Evolutionary conservation across 2,113 vertebrate genomes (phyloP).

Genomic region (Myotis brandtii): DNA sequence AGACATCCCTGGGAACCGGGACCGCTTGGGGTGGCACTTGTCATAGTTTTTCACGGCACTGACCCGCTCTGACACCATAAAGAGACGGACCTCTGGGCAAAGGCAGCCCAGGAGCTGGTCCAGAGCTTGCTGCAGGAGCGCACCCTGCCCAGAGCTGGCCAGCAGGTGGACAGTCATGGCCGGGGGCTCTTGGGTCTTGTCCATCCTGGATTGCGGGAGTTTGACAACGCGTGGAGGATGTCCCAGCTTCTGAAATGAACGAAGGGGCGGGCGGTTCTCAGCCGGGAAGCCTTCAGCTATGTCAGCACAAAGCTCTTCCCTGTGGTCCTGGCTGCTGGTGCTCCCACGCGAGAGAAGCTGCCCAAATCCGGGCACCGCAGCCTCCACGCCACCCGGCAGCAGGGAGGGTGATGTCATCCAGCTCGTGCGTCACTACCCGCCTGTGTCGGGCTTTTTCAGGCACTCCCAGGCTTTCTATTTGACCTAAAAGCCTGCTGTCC

Average conservation of each 20-base stretch:
- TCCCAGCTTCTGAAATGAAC: background rate
- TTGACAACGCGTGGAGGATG: background rate
- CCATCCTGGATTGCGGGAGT: slow-evolving; percentile 80
- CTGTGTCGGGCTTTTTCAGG: background rate
- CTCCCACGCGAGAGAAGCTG: rapidly evolving
- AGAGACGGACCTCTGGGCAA: slow-evolving; percentile 89
- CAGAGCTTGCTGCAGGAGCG: slow-evolving; percentile 91
- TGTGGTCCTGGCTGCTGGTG: background rate
- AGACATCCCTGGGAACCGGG: slow-evolving; percentile 91
- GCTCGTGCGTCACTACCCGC: background rate
- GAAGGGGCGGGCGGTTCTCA: rapidly evolving
- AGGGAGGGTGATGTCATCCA: background rate
- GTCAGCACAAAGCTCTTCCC: background rate
- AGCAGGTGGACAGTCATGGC: slow-evolving; percentile 93
- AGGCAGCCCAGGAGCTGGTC: slow-evolving; percentile 91
- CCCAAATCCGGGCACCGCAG: rapidly evolving
- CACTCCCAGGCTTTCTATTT: slow-evolving; percentile 51
- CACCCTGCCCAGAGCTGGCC: slow-evolving; percentile 88
- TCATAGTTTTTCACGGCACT: slow-evolving; percentile 82
- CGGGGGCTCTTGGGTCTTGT: slow-evolving; percentile 78
- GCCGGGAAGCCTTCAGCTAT: background rate
- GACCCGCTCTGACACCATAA: slow-evolving; percentile 92
- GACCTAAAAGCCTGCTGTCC: slow-evolving; percentile 71
- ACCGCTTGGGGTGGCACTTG: slow-evolving; percentile 74
- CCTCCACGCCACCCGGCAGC: rapidly evolving